phyloP scores from a whole-genome alignment of 1,140 invertebrate genomes.

The Cydia strobilella region DNA sequence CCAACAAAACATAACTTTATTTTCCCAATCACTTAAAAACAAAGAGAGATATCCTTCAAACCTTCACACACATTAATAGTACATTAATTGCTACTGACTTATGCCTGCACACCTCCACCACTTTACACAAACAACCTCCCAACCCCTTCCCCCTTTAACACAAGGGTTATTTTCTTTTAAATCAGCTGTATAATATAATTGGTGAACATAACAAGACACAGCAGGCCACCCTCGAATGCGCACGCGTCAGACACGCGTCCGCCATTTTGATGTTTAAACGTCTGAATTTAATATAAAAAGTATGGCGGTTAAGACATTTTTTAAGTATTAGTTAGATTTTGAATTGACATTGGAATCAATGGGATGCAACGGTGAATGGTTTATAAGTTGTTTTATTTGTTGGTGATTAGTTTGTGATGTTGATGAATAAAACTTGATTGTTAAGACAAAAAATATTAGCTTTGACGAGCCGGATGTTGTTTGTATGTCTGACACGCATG shows the following conservation, averaged over 20 bases:
- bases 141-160: not conserved
- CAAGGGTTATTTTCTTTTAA: not conserved
- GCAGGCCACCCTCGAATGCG: constrained; percentile 7
- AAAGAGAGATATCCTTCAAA: not conserved
- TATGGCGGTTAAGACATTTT: not conserved
- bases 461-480: too few species aligned
- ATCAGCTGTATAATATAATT: not conserved
- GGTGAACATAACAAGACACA: not conserved
- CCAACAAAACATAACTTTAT: not conserved
- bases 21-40: not conserved
- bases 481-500: too few species aligned
- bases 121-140: not conserved
- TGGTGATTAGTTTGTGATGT: not conserved
- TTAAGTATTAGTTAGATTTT: not conserved
- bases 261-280: not conserved
- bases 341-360: constrained; percentile 3
- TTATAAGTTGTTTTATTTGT: not conserved
- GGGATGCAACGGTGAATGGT: not conserved
- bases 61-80: not conserved
- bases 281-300: not conserved
- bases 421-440: not conserved
- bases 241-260: constrained; percentile 2
- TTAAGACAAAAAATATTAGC: not conserved
- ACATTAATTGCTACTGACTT: not conserved
- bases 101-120: not conserved